These are phyloP conservation scores for Sarcophaga variegata DNA, from an alignment of 2,888 invertebrate species.

Conservation along the genomic window DNA sequence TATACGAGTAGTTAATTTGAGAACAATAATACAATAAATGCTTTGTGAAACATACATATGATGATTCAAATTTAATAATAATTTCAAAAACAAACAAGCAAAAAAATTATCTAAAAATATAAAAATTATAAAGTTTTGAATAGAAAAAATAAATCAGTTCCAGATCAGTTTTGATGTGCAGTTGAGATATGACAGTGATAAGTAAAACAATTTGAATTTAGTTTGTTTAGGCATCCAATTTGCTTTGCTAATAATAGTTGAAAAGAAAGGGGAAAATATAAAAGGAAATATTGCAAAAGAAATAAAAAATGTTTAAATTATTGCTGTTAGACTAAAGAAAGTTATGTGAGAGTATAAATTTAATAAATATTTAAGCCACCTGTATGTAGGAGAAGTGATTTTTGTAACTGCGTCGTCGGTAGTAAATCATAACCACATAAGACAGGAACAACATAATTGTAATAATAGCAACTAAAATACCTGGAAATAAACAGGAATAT, in stretches of 20 bases:
- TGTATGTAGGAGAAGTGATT: constrained; percentile 77
- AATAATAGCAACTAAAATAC: constrained; percentile 77
- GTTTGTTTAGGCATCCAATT: constrained; percentile 62
- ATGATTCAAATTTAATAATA: neutral
- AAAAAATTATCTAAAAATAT: neutral
- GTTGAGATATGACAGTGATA: constrained; percentile 21
- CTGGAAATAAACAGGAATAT: constrained; percentile 45
- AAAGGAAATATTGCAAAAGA: constrained; percentile 9
- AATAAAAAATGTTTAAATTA: constrained; percentile 15
- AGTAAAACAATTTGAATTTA: constrained; percentile 13
- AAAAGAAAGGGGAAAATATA: neutral
- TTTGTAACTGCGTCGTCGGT: constrained; percentile 78
- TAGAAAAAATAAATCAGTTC: neutral
- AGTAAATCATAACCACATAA: constrained; percentile 77
- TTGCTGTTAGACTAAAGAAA: constrained; percentile 17
- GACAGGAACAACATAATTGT: constrained; percentile 75
- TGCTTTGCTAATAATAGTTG: constrained; percentile 58
- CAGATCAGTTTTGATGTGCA: constrained; percentile 32
- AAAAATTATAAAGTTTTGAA: neutral
- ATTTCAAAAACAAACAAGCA: neutral
- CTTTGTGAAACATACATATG: neutral
- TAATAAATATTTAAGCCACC: constrained; percentile 75
- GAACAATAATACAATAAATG: neutral
- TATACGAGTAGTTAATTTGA: neutral
- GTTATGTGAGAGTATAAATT: constrained; percentile 23